These are phyloP conservation scores for Allolobophora icterica DNA, from an alignment of 2,888 invertebrate genomes.

Conservation along the genomic window DNA sequence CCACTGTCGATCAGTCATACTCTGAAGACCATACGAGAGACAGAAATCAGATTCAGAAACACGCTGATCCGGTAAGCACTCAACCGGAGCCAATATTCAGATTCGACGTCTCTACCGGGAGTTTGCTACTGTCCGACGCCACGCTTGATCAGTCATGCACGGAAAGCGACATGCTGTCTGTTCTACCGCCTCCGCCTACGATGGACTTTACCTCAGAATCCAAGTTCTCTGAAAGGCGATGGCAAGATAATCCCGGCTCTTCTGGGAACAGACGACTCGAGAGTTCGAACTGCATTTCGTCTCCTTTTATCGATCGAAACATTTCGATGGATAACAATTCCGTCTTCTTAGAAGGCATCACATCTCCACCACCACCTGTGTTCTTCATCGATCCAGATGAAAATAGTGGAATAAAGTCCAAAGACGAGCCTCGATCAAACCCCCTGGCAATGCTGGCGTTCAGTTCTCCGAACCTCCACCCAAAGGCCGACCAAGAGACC, in stretches of 20 bases:
- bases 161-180: neutral
- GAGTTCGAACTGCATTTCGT: neutral
- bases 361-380: neutral
- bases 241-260: neutral
- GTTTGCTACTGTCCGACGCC: neutral
- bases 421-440: neutral
- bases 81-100: neutral
- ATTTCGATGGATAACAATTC: neutral
- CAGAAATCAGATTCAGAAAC: neutral
- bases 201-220: neutral
- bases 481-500: no score
- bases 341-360: neutral
- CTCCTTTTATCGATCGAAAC: neutral
- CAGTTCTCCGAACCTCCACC: neutral
- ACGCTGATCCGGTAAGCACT: neutral
- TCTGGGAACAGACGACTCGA: neutral
- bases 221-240: neutral
- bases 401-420: neutral
- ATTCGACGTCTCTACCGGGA: neutral
- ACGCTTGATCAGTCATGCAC: neutral
- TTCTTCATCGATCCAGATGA: neutral
- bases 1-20: neutral
- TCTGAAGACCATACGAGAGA: neutral
- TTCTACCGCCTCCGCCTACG: neutral
- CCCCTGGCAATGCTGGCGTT: neutral